Evolutionary conservation across 1,140 invertebrate species (phyloP).

Genomic region (Homalodisca vitripennis): DNA sequence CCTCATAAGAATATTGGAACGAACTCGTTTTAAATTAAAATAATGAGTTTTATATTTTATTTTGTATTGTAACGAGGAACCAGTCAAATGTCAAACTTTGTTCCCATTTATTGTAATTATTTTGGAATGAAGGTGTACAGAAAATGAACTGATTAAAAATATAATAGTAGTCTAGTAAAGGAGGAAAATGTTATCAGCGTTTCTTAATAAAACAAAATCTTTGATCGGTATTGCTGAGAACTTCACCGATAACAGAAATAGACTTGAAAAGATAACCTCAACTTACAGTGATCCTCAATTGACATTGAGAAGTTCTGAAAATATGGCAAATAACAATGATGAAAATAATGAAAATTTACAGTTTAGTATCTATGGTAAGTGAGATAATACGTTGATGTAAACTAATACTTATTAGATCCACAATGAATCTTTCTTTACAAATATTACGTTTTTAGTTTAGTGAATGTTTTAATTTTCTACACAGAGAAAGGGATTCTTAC

Average conservation of each 20-base stretch:
- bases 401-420: too few relatives aligned
- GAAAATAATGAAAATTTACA: slow-evolving; percentile 19
- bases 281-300: slow-evolving; percentile 4
- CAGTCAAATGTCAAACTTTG: background rate
- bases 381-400: too few relatives aligned
- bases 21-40: too few relatives aligned
- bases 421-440: too few relatives aligned
- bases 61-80: background rate
- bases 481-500: too few relatives aligned
- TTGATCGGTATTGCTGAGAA: slow-evolving; percentile 28
- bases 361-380: slow-evolving; percentile 26
- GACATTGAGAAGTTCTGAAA: background rate
- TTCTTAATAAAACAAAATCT: slow-evolving; percentile 31
- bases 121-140: background rate
- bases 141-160: background rate
- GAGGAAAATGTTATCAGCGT: slow-evolving; percentile 11
- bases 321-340: slow-evolving; percentile 15
- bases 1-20: too few relatives aligned
- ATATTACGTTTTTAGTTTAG: too few relatives aligned
- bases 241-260: background rate
- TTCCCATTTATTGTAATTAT: background rate
- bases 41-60: background rate
- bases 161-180: background rate
- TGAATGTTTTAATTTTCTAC: too few relatives aligned
- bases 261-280: background rate